These are phyloP conservation scores for Calliphora vomitoria DNA, from an alignment of 2,888 invertebrate species.

Conservation along the genomic window DNA sequence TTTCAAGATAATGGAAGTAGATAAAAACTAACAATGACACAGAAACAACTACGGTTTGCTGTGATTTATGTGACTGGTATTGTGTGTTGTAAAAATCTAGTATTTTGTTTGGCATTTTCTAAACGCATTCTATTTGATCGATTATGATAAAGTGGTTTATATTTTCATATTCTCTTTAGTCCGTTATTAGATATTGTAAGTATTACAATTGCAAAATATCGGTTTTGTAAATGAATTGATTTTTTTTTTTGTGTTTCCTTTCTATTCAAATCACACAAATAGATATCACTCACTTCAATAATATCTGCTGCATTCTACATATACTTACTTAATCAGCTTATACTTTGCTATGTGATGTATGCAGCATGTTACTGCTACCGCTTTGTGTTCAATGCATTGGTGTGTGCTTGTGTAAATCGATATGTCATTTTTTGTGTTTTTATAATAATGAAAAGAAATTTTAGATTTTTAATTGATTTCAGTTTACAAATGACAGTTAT, in stretches of 20 bases:
- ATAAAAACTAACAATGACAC: conserved; percentile 24
- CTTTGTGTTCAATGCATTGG: neutral
- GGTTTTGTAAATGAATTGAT: conserved; percentile 16
- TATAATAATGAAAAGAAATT: neutral
- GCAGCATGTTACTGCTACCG: neutral
- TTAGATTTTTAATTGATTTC: conserved; percentile 48
- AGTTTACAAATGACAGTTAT: conserved; percentile 43
- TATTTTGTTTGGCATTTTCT: conserved; percentile 24
- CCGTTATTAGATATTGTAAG: conserved; percentile 11
- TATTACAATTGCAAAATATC: conserved; percentile 63
- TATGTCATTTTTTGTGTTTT: conserved; percentile 28
- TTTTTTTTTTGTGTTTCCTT: conserved; percentile 2
- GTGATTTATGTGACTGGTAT: conserved; percentile 17
- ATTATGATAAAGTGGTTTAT: conserved; percentile 59
- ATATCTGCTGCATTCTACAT: conserved; percentile 4
- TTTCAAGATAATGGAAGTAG: conserved; percentile 35
- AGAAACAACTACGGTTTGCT: neutral
- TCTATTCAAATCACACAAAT: neutral
- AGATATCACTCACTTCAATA: conserved; percentile 31
- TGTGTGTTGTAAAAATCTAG: conserved; percentile 12
- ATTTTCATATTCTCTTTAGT: conserved; percentile 7
- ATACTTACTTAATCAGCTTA: conserved; percentile 38
- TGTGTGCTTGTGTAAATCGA: neutral
- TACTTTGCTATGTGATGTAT: neutral
- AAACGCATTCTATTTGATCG: conserved; percentile 60